Percentiles rank a stretch among this genome's conserved stretches.
Conservation (phyloP, 2,797 vertebrate genomes). For the Jordanella pulchra region DNA sequence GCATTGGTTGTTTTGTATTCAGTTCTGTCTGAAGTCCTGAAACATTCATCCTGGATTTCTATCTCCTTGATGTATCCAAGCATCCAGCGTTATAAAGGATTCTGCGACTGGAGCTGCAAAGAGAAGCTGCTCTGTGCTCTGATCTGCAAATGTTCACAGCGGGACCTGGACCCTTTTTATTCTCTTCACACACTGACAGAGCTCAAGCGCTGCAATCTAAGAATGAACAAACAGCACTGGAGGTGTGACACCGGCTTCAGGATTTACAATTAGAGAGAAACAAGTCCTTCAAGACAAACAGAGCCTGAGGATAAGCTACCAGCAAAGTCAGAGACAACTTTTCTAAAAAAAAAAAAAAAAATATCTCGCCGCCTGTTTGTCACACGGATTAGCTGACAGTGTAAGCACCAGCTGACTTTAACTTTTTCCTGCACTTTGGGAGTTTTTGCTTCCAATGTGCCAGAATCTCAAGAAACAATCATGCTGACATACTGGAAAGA, state of each 20-base stretch:
- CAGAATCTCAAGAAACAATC: conserved; percentile 20
- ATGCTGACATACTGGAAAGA: conserved; percentile 35
- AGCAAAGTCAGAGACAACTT: conserved; percentile 40
- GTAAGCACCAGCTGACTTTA: conserved; percentile 5
- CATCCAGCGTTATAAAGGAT: conserved; percentile 23
- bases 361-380: conserved; percentile 14
- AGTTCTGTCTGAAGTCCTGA: conserved; percentile 35
- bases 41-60: conserved; percentile 38
- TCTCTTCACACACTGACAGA: conserved; percentile 8
- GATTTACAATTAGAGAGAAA: conserved; percentile 34
- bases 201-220: neutral
- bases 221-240: conserved; percentile 21
- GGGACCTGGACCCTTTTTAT: conserved; percentile 4
- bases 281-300: conserved; percentile 33
- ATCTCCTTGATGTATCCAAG: conserved; percentile 32
- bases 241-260: conserved; percentile 22
- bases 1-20: conserved; percentile 41
- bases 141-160: conserved; percentile 35
- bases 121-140: conserved; percentile 20
- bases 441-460: conserved; percentile 17
- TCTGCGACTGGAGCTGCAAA: conserved; percentile 18
- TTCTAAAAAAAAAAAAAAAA: too few relatives aligned
- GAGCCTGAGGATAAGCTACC: conserved; percentile 45
- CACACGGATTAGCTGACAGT: conserved; percentile 8
- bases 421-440: conserved; percentile 26